Base-by-base conservation (phyloP, 30 jellyfish, hydroid and myxozoan species). In the Chrysaora quinquecirrha region DNA sequence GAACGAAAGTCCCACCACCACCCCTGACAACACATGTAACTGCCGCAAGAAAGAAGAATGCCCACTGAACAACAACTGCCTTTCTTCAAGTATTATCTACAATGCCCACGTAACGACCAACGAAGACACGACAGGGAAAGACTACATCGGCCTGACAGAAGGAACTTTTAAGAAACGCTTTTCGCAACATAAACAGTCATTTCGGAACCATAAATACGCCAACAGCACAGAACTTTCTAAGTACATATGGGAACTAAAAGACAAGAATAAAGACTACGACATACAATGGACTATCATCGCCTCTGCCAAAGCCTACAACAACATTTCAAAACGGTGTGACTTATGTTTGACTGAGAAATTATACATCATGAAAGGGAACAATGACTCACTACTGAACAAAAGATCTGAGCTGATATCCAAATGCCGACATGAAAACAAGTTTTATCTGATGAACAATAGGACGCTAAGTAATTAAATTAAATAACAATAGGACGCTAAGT, bases 61-160 rank as follows among this genome's bases (percentile, higher is more conserved):
- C 87, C 78, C 79, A 28, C 64, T 75, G 33, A 29, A 75, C 30
- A 63, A 31, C 24, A 43, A 75, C 34, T 75, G 79, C 79, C 85
- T 28, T 9, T 18, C 87, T 10, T 9, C 62, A 22, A 75, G 87
- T 71, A 11, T 49, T 30, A 34, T 75, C 34, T 49, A 49, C 75
- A 30, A 48, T 23, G 87, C 79, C 14, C 2, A 75, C 1, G 63
- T 75, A 0, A 75, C 25, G 10, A 56, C 32, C 46, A 30, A 1
- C 52, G 58, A 56, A 29, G 43, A 62, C 38, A 52, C 35, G 38
- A 28, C 61, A 30, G 80, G 86, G 27, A 38, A 43, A 24, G 22
- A 56, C 20, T 73, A 54, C 85, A 73, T 85, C 49, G 91, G 90
- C 32, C 78, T 85, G 20, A 74, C 96, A 24, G 96, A 73, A 38